A percentile compares a stretch with the other conserved stretches of the same genome.
Conservation (phyloP, 2,888 invertebrate species). For the Argyra leucocephala region DNA sequence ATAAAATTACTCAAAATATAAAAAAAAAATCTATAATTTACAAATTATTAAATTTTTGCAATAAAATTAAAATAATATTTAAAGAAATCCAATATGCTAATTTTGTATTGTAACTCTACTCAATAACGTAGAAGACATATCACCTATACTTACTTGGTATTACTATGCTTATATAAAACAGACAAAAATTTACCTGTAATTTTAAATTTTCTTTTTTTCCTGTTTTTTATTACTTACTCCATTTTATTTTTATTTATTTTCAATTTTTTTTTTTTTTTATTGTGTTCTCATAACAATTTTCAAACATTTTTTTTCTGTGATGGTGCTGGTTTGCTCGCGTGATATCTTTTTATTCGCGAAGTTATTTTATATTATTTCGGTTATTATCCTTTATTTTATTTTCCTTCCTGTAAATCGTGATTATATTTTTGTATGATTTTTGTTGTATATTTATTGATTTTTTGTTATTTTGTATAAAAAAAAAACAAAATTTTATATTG, state of each 20-base stretch:
- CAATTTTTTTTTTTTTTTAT: neutral
- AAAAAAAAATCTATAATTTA: too few species aligned
- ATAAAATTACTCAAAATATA: too few species aligned
- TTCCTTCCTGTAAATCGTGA: conserved; percentile 3
- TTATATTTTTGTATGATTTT: neutral
- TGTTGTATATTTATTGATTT: neutral
- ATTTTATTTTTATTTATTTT: neutral
- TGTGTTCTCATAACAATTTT: neutral
- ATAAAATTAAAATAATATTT: too few species aligned
- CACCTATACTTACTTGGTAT: too few species aligned
- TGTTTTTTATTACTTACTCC: neutral
- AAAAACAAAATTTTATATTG: too few species aligned
- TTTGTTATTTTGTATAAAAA: neutral
- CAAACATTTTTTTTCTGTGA: neutral
- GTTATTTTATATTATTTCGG: neutral
- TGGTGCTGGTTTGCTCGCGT: neutral
- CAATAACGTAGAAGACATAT: too few species aligned
- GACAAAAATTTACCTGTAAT: too few species aligned
- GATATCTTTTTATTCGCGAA: conserved; percentile 1
- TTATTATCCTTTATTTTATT: conserved; percentile 6
- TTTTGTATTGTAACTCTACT: too few species aligned
- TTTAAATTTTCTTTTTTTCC: too few species aligned
- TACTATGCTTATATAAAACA: too few species aligned
- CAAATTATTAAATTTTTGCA: too few species aligned
- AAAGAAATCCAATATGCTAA: too few species aligned